Conservation (phyloP, 2,888 invertebrate species). For the Hydroisotoma schaefferi region DNA sequence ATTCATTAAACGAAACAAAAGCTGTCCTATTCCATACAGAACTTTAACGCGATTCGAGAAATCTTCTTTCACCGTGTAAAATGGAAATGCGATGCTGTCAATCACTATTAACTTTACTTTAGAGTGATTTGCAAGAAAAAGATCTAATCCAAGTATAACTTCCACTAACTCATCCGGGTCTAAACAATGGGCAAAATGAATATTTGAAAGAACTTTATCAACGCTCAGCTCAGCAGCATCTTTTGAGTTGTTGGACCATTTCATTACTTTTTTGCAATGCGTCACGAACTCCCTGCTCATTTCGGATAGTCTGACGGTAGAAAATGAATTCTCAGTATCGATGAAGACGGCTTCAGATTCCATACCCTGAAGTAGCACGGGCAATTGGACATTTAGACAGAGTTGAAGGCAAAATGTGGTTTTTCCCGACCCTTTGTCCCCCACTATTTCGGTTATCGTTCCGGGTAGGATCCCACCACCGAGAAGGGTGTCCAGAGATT, state of each 20-base stretch:
- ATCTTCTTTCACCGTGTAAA: slow-evolving; percentile 18
- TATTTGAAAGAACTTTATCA: slow-evolving; percentile 21
- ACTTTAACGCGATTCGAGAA: slow-evolving; percentile 22
- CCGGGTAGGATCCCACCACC: slow-evolving; percentile 38
- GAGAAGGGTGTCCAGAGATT: slow-evolving; percentile 29
- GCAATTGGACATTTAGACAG: slow-evolving; percentile 37
- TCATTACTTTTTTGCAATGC: slow-evolving; percentile 22
- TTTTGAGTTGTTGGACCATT: not conserved
- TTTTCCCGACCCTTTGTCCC: slow-evolving; percentile 41
- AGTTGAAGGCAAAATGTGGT: slow-evolving; percentile 42
- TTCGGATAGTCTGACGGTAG: slow-evolving; percentile 18
- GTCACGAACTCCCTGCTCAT: slow-evolving; percentile 31
- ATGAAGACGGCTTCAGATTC: slow-evolving; percentile 39
- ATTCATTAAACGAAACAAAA: slow-evolving; percentile 26
- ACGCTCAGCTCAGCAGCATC: not conserved
- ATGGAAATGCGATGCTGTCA: slow-evolving; percentile 39
- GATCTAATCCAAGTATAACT: slow-evolving; percentile 18
- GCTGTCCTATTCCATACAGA: slow-evolving; percentile 32
- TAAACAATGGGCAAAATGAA: slow-evolving; percentile 28
- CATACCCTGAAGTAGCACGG: slow-evolving; percentile 21
- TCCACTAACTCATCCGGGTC: slow-evolving; percentile 15
- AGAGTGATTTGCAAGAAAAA: slow-evolving; percentile 16
- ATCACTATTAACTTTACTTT: slow-evolving; percentile 35
- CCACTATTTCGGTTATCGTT: slow-evolving; percentile 41
- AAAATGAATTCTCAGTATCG: slow-evolving; percentile 42